Base-by-base conservation (phyloP, 2,113 vertebrate species). In the Nyctereutes procyonoides region DNA sequence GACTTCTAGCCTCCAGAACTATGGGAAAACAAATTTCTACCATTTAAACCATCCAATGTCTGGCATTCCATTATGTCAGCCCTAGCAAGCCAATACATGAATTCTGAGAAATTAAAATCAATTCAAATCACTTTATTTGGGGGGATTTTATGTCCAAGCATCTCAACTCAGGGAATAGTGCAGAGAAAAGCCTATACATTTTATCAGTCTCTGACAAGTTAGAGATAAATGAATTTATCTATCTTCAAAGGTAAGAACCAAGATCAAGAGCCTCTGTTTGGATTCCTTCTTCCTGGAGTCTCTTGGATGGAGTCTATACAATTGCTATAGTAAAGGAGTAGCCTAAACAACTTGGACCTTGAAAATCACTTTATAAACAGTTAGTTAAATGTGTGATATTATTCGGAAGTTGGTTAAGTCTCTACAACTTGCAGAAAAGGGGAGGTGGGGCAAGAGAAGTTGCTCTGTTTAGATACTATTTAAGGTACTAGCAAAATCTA, bases 101-200 rank as follows among this genome's bases (percentile, higher is more conserved):
- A 71, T 77, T 88, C 71, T 86, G 53, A 97, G 65, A 90, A 94
- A 60, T 76, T 82, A 92, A 87, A 95, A 71, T 74, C 48, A 89
- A 76, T 26, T 88, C 60, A 80, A 6, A 63, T 73, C 38, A 53
- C 48, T 71, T 92, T 58, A 38, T 74, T 58, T 73, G 1, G 22
- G 19, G 28, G 17, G 13, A 38, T 8, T 96, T 94, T 87, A 56
- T 62, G 35, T 77, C 80, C 22, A 85, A 58, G 38, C 19, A 85
- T 9, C 26, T 93, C 60, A 62, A 81, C 12, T 74, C 30, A 80
- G 32, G 67, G 67, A 69, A 35, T n/a, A 69, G n/a, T 69, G 8
- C 17, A 69, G 67, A 69, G 35, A 17, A 69, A 69, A 69, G n/a
- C 32, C n/a, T 69, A 35, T n/a, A 35, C 35, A 35, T 69, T 69